Conservation (phyloP, 2,113 vertebrate species). For the Elanus axillaris region DNA sequence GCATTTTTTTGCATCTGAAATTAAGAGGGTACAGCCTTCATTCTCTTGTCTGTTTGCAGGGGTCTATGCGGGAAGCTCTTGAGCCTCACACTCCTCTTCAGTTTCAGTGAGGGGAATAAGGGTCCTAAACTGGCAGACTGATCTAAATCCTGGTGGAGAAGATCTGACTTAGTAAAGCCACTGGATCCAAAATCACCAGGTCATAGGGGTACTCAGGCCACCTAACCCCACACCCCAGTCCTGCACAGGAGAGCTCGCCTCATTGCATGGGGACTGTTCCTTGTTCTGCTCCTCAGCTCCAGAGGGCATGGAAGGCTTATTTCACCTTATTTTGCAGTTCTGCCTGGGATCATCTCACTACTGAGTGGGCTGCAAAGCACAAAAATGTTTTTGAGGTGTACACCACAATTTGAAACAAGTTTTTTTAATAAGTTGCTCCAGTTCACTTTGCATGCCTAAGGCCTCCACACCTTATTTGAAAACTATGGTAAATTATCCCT, state of each 20-base stretch:
- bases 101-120: neutral
- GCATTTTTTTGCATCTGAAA: neutral
- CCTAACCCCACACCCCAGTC: neutral
- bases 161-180: neutral
- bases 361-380: neutral
- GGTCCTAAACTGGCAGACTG: neutral
- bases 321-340: neutral
- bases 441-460: neutral
- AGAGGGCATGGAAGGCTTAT: neutral
- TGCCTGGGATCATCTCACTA: neutral
- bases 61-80: neutral
- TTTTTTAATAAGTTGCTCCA: neutral
- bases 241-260: neutral
- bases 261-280: neutral
- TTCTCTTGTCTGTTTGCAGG: neutral
- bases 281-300: neutral
- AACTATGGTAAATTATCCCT: neutral
- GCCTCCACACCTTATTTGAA: neutral
- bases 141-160: neutral
- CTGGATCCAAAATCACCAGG: neutral
- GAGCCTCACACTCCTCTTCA: neutral
- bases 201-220: neutral
- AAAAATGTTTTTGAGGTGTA: neutral
- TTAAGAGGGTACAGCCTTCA: neutral
- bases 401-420: neutral